Evolutionary conservation across 2,888 invertebrate genomes (phyloP).

Genomic region (Drosophila prostipennis): DNA sequence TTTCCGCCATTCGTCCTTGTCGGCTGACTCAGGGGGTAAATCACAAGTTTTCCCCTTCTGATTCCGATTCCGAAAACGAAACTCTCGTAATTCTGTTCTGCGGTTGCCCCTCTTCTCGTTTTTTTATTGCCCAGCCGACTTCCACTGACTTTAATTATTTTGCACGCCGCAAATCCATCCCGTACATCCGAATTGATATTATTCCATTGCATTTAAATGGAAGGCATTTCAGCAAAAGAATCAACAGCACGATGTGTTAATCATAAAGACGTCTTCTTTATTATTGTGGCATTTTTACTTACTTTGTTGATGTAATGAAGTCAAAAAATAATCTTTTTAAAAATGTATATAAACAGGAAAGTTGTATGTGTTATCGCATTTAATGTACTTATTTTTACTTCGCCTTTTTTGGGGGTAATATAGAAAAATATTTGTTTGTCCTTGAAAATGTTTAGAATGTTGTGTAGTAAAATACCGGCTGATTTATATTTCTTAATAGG

Average conservation of each 20-base stretch:
- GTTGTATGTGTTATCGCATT: not conserved
- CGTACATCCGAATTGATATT: constrained; percentile 4
- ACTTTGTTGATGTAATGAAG: not conserved
- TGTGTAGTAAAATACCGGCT: too few species aligned
- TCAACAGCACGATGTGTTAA: constrained; percentile 12
- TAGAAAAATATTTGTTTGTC: too few species aligned
- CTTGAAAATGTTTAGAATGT: too few species aligned
- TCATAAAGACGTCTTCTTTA: not conserved
- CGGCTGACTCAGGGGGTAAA: constrained; percentile 32
- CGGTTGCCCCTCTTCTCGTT: constrained; percentile 18
- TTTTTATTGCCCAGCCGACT: constrained; percentile 11
- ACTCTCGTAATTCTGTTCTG: constrained; percentile 10
- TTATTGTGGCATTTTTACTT: not conserved
- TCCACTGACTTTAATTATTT: constrained; percentile 40
- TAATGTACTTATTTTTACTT: too few species aligned
- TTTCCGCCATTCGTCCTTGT: constrained; percentile 41
- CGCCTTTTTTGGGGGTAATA: too few species aligned
- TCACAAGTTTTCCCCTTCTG: constrained; percentile 16
- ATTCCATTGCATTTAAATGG: constrained; percentile 5
- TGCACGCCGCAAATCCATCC: constrained; percentile 26
- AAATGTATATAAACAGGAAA: not conserved
- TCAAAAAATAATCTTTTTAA: not conserved
- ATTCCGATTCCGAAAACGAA: constrained; percentile 11
- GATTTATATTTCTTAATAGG: too few species aligned
- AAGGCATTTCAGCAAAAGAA: constrained; percentile 13